Evolutionary conservation across 2,113 vertebrate species (phyloP).

Genomic region (Dendropsophus ebraccatus): DNA sequence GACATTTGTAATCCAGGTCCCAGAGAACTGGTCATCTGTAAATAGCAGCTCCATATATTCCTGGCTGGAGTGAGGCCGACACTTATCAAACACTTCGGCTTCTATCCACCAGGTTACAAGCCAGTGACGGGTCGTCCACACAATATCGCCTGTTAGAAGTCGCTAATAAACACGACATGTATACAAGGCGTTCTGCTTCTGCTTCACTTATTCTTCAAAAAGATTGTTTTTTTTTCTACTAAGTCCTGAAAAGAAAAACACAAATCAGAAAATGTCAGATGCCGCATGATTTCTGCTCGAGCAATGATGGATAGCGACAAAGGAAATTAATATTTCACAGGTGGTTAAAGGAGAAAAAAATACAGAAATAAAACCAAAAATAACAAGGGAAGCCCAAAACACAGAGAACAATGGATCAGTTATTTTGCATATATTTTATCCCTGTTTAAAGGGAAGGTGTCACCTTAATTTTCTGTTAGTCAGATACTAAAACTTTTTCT

Average conservation of each 20-base stretch:
- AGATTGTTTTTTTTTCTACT: neutral
- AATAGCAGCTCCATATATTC: neutral
- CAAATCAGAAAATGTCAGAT: neutral
- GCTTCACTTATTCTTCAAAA: neutral
- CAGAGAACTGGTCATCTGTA: neutral
- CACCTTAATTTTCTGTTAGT: no score
- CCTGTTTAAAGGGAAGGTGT: no score
- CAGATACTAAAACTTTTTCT: no score
- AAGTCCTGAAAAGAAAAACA: neutral
- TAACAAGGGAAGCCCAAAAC: no score
- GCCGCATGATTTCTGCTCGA: neutral
- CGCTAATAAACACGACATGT: neutral
- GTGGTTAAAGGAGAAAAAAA: neutral
- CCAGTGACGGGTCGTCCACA: neutral
- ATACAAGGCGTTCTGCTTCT: neutral
- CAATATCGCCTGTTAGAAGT: neutral
- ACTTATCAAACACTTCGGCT: neutral
- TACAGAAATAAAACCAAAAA: no score
- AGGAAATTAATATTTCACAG: neutral
- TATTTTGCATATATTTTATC: no score
- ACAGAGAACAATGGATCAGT: no score
- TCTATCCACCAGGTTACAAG: conserved; percentile 3
- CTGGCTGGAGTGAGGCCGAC: neutral
- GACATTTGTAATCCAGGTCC: neutral
- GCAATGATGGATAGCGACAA: neutral